Base-by-base conservation (phyloP, 2,888 invertebrate species). In the Pristionchus maxplancki region DNA sequence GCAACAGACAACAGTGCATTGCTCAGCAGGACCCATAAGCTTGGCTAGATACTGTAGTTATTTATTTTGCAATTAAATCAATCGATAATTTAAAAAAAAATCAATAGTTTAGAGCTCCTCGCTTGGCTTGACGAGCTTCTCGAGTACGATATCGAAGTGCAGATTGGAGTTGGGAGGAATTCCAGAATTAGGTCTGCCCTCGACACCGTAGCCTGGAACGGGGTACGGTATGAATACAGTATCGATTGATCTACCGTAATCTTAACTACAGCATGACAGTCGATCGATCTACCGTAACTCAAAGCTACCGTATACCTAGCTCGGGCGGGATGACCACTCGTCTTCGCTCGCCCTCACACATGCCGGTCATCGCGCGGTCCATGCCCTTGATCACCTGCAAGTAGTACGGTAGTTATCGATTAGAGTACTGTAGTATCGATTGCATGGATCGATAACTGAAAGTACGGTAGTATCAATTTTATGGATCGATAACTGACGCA, bases 271-370 rank as follows among this genome's bases (percentile, higher is more conserved):
- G n/a, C n/a, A n/a, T n/a, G n/a, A n/a, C n/a, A n/a, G n/a, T 31
- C 17, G 67, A 67, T 67, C 67, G 28, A 31, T 28, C 28, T 34
- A 40, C 34, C 20, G 17, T 37, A 74, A 74, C 34, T 81, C 40
- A 40, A n/a, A 81, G 20, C 44, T 81, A 81, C 81, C 44, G 81
- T 89, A 40, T 71, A 93, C 93, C 93, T 2, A 92, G 90, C 82
- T 93, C 92, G 44, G 94, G 93, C 13, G 94, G 94, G 83, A 94
- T 93, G 74, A 94, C 90, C 50, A 94, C 91, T 85, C 92, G 93
- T 28, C 94, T 88, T 11, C 92, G 74, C 84, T 94, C 94, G 48
- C 94, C 94, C 89, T 94, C 91, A 87, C 94, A 94, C 94, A 94
- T 94, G 31, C 92, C 94, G 13, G 90, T 90, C 94, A 94, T 94